phyloP scores from a whole-genome alignment of 2,888 invertebrate species.

The Meghimatium bilineatum region DNA sequence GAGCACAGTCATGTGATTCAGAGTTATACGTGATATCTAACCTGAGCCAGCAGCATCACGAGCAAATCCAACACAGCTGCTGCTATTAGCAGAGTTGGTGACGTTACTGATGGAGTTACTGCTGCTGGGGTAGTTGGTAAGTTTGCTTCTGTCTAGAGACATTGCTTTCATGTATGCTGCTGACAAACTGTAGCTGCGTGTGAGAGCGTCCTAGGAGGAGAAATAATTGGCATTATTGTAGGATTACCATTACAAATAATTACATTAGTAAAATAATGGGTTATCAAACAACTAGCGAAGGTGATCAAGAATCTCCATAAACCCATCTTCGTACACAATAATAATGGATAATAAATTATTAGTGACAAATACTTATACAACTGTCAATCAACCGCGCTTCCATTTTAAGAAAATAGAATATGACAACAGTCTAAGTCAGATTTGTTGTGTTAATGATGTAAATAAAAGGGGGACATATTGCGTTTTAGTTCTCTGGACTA shows the following conservation, averaged over 20 bases:
- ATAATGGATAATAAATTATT: too few relatives aligned
- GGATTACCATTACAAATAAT: neutral
- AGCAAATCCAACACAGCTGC: neutral
- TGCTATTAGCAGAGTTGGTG: slow-evolving; percentile 15
- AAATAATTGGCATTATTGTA: neutral
- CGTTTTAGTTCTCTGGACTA: too few relatives aligned
- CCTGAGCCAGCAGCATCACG: neutral
- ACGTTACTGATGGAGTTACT: neutral
- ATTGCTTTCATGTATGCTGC: slow-evolving; percentile 56
- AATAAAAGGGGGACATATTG: too few relatives aligned
- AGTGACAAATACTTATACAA: too few relatives aligned
- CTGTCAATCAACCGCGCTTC: too few relatives aligned
- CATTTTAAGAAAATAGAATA: too few relatives aligned
- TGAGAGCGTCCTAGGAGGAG: slow-evolving; percentile 47
- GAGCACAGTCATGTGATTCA: neutral
- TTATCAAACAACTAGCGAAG: too few relatives aligned
- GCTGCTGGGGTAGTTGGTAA: neutral
- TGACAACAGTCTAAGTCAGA: too few relatives aligned
- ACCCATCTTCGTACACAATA: too few relatives aligned
- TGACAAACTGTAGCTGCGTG: slow-evolving; percentile 55
- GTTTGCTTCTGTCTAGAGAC: slow-evolving; percentile 51
- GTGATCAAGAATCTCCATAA: too few relatives aligned
- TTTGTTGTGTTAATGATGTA: too few relatives aligned
- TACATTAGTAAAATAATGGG: neutral
- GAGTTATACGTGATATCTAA: neutral